Conservation (phyloP, 2,888 invertebrate species). For the Dichetophora obliterata region DNA sequence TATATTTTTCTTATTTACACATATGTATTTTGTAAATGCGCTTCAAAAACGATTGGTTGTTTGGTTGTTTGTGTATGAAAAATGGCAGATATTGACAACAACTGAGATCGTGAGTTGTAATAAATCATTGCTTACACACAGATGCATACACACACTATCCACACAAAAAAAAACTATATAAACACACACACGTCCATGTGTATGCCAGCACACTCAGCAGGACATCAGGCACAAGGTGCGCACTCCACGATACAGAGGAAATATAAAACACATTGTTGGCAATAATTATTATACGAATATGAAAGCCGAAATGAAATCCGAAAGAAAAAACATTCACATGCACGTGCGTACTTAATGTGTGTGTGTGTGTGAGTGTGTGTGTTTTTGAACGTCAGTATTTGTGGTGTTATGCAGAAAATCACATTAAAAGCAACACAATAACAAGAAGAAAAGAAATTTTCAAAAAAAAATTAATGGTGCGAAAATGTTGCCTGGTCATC, state of each 20-base stretch:
- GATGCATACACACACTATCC: not conserved
- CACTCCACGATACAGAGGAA: not conserved
- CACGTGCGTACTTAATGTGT: not conserved
- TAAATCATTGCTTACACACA: conserved; percentile 34
- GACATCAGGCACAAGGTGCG: conserved; percentile 1
- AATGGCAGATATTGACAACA: conserved; percentile 17
- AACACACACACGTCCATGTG: not conserved
- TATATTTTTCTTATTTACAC: conserved; percentile 5
- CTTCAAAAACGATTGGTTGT: not conserved
- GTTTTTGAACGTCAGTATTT: not conserved
- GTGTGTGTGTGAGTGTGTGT: not conserved
- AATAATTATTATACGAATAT: conserved; percentile 43
- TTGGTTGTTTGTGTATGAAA: conserved; percentile 34
- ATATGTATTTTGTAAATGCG: conserved; percentile 14
- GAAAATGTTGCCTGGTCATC: conserved; percentile 46
- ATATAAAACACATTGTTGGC: conserved; percentile 26
- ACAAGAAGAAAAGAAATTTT: conserved; percentile 25
- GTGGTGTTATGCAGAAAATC: conserved; percentile 32
- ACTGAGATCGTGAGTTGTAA: conserved; percentile 30
- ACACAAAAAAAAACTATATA: too few relatives aligned
- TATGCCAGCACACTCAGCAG: not conserved
- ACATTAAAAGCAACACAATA: conserved; percentile 42
- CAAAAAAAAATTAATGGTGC: conserved; percentile 43
- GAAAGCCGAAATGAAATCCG: conserved; percentile 36
- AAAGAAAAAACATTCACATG: conserved; percentile 21